phyloP scores from a whole-genome alignment of 2,797 vertebrate genomes.

The Scleropages formosus region DNA sequence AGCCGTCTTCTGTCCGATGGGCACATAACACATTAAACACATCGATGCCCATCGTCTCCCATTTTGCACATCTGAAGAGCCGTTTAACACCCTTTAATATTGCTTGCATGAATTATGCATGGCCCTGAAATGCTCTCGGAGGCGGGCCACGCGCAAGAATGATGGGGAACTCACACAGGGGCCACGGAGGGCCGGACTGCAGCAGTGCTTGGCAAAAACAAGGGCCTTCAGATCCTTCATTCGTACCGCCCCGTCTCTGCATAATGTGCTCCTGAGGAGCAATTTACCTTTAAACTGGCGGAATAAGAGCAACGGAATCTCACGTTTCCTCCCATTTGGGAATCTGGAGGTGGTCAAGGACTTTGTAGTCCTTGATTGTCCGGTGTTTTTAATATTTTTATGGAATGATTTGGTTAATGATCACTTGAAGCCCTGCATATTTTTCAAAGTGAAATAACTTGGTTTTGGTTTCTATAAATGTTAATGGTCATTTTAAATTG shows the following conservation, averaged over 20 bases:
- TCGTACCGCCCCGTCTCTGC: neutral
- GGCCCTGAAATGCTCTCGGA: neutral
- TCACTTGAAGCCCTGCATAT: too few relatives aligned
- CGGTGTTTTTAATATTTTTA: too few relatives aligned
- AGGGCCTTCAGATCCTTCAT: neutral
- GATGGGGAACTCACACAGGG: too few relatives aligned
- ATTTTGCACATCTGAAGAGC: neutral
- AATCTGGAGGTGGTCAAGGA: neutral
- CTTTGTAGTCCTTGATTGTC: too few relatives aligned
- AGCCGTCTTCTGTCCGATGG: neutral
- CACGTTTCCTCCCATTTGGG: neutral
- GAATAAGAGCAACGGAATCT: neutral
- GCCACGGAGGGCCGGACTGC: too few relatives aligned
- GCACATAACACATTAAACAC: neutral
- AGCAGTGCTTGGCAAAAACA: too few relatives aligned
- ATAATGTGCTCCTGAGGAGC: neutral
- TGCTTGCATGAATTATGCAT: neutral
- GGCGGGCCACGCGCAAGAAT: too few relatives aligned
- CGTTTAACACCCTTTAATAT: constrained; percentile 6
- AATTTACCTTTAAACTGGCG: neutral
- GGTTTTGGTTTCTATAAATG: too few relatives aligned
- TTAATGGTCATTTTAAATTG: too few relatives aligned
- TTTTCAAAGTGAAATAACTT: too few relatives aligned
- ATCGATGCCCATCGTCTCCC: neutral
- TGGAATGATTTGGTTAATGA: too few relatives aligned